These are phyloP conservation scores for Porphyrio hochstetteri DNA, from an alignment of 2,113 vertebrate genomes.

Conservation along the genomic window DNA sequence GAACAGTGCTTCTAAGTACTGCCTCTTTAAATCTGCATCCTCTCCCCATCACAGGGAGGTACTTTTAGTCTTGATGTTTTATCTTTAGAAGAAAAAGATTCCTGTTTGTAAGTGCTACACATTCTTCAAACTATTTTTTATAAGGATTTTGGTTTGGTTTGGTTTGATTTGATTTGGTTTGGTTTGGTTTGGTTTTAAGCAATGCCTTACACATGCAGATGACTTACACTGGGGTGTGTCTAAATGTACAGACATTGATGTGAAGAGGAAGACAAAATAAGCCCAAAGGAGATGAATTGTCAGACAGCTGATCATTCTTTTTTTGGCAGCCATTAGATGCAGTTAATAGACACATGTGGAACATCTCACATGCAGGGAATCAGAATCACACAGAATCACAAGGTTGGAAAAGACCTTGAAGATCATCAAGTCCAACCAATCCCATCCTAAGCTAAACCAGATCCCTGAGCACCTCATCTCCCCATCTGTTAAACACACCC, in stretches of 20 bases:
- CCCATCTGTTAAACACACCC: too few relatives aligned
- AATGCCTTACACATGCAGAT: background rate
- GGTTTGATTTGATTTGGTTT: too few relatives aligned
- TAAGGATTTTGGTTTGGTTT: background rate
- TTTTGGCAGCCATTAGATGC: background rate
- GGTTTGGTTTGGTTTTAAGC: background rate
- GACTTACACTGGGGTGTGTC: background rate
- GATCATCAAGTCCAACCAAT: too few relatives aligned
- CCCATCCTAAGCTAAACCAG: too few relatives aligned
- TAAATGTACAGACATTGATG: background rate
- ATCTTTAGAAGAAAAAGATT: background rate
- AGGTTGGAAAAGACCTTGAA: too few relatives aligned
- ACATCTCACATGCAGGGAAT: background rate
- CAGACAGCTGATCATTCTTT: background rate
- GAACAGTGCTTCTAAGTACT: background rate
- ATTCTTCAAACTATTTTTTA: background rate
- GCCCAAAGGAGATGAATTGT: background rate
- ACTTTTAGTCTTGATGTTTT: background rate
- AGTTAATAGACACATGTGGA: background rate
- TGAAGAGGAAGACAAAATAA: background rate
- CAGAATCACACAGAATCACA: background rate
- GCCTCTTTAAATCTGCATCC: slow-evolving; percentile 6
- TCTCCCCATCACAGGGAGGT: background rate
- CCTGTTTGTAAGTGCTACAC: background rate
- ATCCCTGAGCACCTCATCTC: too few relatives aligned